Conservation (phyloP, 2,888 invertebrate species). For the Saturnia japonica region DNA sequence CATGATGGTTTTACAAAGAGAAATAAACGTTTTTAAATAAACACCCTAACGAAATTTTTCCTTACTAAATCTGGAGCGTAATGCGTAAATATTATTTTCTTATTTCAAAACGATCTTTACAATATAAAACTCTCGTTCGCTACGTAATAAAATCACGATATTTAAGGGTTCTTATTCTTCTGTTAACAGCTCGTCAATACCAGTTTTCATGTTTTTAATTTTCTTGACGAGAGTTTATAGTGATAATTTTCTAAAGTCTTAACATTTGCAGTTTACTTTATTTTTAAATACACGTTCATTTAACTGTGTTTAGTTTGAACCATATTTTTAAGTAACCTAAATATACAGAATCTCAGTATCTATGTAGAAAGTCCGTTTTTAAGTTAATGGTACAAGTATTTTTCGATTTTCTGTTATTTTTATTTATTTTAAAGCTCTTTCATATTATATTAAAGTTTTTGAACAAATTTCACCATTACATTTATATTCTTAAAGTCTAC, state of each 20-base stretch:
- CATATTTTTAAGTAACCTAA: too few species aligned
- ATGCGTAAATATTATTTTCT: slow-evolving; percentile 49
- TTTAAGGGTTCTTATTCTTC: slow-evolving; percentile 46
- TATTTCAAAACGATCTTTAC: slow-evolving; percentile 60
- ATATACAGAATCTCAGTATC: too few species aligned
- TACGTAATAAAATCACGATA: slow-evolving; percentile 57
- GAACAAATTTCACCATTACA: background rate
- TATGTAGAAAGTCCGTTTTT: too few species aligned
- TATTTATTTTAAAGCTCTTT: background rate
- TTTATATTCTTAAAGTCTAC: background rate
- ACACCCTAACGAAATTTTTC: slow-evolving; percentile 51
- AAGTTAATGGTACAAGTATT: too few species aligned
- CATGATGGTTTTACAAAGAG: slow-evolving; percentile 31
- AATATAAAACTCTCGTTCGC: slow-evolving; percentile 57
- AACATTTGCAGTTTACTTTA: background rate
- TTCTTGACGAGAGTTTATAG: slow-evolving; percentile 29
- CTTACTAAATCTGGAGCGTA: slow-evolving; percentile 41
- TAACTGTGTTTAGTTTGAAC: too few species aligned
- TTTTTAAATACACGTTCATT: background rate
- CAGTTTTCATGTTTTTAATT: slow-evolving; percentile 39
- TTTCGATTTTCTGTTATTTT: background rate
- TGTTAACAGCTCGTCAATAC: slow-evolving; percentile 44
- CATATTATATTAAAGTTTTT: background rate
- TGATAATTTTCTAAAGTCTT: background rate
- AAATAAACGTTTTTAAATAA: slow-evolving; percentile 47